These are phyloP conservation scores for Lichenostomus cassidix DNA, from an alignment of 2,113 vertebrate genomes.

Conservation along the genomic window DNA sequence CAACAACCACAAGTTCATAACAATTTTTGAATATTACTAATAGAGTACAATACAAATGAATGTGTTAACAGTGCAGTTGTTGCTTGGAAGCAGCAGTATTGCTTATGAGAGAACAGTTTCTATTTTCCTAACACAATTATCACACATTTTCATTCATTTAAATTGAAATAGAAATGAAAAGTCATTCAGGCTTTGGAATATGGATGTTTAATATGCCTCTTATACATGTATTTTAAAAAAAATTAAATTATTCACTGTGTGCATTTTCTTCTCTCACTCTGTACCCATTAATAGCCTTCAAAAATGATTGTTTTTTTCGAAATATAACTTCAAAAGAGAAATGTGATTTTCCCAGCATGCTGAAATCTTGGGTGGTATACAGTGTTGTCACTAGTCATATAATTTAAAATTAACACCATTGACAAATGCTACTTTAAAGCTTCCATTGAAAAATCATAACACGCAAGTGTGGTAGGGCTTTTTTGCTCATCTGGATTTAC, in stretches of 20 bases:
- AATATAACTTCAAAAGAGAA: slow-evolving; percentile 30
- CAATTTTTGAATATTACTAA: slow-evolving; percentile 12
- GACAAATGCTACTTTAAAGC: slow-evolving; percentile 21
- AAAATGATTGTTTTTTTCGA: not conserved
- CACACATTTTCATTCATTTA: slow-evolving; percentile 25
- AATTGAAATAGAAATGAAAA: slow-evolving; percentile 26
- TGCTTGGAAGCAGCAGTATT: slow-evolving; percentile 18
- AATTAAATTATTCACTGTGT: not conserved
- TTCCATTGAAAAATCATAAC: slow-evolving; percentile 13
- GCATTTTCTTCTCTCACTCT: not conserved
- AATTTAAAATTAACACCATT: slow-evolving; percentile 38
- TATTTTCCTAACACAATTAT: slow-evolving; percentile 38
- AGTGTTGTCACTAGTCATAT: slow-evolving; percentile 8
- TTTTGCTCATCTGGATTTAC: not conserved
- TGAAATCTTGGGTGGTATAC: slow-evolving; percentile 21
- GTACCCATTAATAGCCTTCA: not conserved
- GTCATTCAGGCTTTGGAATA: not conserved
- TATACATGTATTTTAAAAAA: not conserved
- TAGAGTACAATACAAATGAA: slow-evolving; percentile 5
- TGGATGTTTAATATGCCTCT: not conserved
- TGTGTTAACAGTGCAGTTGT: slow-evolving; percentile 3
- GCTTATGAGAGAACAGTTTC: slow-evolving; percentile 8
- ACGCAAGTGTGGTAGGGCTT: not conserved
- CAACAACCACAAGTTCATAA: slow-evolving; percentile 7
- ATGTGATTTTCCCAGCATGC: not conserved